A percentile compares a stretch with the other conserved stretches of the same genome.
Conservation (phyloP, 2,888 invertebrate genomes). For the Helobdella robusta region DNA sequence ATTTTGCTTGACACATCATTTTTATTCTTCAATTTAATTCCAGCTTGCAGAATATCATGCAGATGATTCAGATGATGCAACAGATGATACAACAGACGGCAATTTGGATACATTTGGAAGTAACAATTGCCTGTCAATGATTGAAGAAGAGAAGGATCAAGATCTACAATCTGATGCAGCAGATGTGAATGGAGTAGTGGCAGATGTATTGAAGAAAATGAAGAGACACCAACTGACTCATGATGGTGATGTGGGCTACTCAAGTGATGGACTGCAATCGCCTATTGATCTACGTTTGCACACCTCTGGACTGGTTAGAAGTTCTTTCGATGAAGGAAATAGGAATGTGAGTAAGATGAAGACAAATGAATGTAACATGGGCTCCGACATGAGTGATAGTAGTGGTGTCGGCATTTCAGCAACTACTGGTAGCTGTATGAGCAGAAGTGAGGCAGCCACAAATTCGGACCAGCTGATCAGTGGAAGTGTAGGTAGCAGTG, state of each 20-base stretch:
- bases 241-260: not conserved
- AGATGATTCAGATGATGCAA: not conserved
- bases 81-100: not conserved
- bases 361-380: not conserved
- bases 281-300: not conserved
- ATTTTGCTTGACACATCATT: too few relatives aligned
- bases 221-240: too few relatives aligned
- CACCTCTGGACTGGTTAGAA: too few relatives aligned
- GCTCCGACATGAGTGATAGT: constrained; percentile 18
- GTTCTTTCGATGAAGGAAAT: too few relatives aligned
- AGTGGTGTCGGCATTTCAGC: constrained; percentile 10
- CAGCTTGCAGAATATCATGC: not conserved
- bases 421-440: not conserved
- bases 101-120: too few relatives aligned
- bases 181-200: too few relatives aligned
- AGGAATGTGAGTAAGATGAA: too few relatives aligned
- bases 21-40: too few relatives aligned
- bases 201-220: too few relatives aligned
- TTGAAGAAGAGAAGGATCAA: constrained; percentile 6
- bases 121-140: not conserved
- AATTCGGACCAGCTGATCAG: too few relatives aligned
- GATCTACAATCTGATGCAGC: too few relatives aligned
- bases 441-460: not conserved
- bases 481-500: not conserved
- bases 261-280: not conserved